Conservation (phyloP, 2,113 vertebrate genomes). For the Hymenochirus boettgeri region DNA sequence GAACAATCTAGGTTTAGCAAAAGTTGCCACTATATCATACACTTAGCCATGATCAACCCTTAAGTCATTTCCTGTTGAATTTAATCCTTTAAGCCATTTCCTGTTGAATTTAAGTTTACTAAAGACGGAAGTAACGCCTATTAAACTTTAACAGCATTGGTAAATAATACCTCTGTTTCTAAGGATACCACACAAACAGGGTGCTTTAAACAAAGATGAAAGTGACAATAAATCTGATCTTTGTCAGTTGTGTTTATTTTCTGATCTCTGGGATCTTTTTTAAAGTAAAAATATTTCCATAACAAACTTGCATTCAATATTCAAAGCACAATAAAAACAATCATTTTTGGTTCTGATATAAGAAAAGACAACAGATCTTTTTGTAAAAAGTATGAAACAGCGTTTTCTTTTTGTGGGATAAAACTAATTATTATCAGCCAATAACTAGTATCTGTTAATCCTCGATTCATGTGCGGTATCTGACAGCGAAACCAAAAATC, state of each 20-base stretch:
- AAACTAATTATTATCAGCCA: too few species aligned
- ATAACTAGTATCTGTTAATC: too few species aligned
- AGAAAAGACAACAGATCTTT: not conserved
- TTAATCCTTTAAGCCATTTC: too few species aligned
- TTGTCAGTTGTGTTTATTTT: constrained; percentile 80
- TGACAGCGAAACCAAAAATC: too few species aligned
- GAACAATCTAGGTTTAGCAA: constrained; percentile 14
- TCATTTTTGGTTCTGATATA: not conserved
- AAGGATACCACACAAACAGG: constrained; percentile 74
- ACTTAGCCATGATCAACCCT: constrained; percentile 34
- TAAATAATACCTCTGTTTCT: constrained; percentile 75
- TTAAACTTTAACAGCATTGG: constrained; percentile 59
- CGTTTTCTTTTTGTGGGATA: too few species aligned
- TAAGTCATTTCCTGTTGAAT: constrained; percentile 62
- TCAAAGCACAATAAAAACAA: constrained; percentile 32
- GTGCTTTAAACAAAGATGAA: constrained; percentile 58
- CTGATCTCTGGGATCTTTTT: constrained; percentile 51
- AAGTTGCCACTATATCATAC: constrained; percentile 24
- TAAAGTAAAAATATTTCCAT: constrained; percentile 66
- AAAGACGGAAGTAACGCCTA: constrained; percentile 65
- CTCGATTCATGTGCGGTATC: too few species aligned
- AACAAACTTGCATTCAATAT: constrained; percentile 48
- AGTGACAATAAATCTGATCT: constrained; percentile 71
- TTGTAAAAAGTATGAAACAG: too few species aligned
- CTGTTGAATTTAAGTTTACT: constrained; percentile 57